These are phyloP conservation scores for Spea hammondii DNA, from an alignment of 2,797 vertebrate genomes.

Conservation along the genomic window DNA sequence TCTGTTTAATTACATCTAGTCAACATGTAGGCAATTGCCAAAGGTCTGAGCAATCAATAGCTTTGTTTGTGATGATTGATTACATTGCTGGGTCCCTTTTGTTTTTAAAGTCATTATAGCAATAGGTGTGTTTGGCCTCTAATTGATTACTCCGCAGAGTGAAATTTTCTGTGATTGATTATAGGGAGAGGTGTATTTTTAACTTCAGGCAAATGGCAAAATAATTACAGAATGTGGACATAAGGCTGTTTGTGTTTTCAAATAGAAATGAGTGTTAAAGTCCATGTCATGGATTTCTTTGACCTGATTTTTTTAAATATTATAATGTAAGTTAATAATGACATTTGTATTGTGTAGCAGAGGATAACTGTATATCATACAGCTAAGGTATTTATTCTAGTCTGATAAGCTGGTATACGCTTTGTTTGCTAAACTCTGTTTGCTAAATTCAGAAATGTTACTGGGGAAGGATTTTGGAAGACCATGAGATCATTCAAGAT, in stretches of 20 bases:
- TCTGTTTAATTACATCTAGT: conserved; percentile 47
- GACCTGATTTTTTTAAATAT: too few relatives aligned
- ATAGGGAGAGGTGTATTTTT: conserved; percentile 43
- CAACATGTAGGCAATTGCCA: conserved; percentile 36
- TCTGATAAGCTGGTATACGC: too few relatives aligned
- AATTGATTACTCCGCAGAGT: conserved; percentile 46
- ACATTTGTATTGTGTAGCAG: too few relatives aligned
- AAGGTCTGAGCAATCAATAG: conserved; percentile 41
- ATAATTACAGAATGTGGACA: conserved; percentile 45
- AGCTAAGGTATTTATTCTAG: too few relatives aligned
- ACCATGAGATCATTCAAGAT: too few relatives aligned
- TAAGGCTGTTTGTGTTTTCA: neutral
- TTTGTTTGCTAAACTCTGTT: too few relatives aligned
- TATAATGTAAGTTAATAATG: too few relatives aligned
- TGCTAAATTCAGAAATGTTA: too few relatives aligned
- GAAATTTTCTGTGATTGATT: conserved; percentile 51
- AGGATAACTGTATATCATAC: too few relatives aligned
- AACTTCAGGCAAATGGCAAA: conserved; percentile 48
- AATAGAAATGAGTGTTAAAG: neutral
- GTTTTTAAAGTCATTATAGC: conserved; percentile 50
- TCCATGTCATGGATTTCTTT: neutral
- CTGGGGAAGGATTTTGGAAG: too few relatives aligned
- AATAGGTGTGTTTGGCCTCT: conserved; percentile 49
- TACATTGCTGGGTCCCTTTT: conserved; percentile 43
- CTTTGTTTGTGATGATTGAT: conserved; percentile 44